Percentiles rank a stretch among this genome's conserved stretches.
Conservation (phyloP, 1,140 invertebrate genomes). For the Nixonia krombeini region DNA sequence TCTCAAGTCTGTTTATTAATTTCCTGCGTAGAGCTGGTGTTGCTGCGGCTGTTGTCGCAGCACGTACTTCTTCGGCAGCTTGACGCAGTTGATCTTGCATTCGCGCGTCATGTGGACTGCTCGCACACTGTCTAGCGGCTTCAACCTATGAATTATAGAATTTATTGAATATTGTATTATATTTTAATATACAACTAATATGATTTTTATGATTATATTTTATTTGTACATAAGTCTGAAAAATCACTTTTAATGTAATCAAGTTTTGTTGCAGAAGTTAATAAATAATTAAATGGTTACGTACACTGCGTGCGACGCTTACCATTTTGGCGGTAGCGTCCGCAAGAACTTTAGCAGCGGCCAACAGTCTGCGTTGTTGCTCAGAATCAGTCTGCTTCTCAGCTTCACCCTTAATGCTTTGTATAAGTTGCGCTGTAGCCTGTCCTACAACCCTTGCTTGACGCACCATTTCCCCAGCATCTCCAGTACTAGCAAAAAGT, state of each 20-base stretch:
- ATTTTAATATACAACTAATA: too few relatives aligned
- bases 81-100: conserved; percentile 87
- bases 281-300: not conserved
- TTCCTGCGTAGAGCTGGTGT: conserved; percentile 85
- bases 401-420: conserved; percentile 94
- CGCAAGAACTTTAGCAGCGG: conserved; percentile 92
- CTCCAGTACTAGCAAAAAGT: conserved; percentile 85
- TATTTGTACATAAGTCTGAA: too few relatives aligned
- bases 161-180: too few relatives aligned
- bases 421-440: conserved; percentile 92
- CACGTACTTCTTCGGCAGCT: conserved; percentile 92
- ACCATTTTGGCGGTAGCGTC: conserved; percentile 96
- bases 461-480: conserved; percentile 94
- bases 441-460: conserved; percentile 94
- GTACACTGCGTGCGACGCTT: not conserved
- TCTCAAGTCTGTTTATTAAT: conserved; percentile 82
- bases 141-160: conserved; percentile 74
- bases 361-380: conserved; percentile 88
- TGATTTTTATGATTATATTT: too few relatives aligned
- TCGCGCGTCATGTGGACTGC: conserved; percentile 85
- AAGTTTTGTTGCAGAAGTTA: not conserved
- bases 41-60: conserved; percentile 88
- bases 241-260: too few relatives aligned
- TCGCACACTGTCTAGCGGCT: conserved; percentile 92
- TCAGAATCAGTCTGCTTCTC: conserved; percentile 90